Evolutionary conservation across 2,113 vertebrate species (phyloP), one percentile per base, ranked within the genome.

Genomic region (Lagopus muta): DNA sequence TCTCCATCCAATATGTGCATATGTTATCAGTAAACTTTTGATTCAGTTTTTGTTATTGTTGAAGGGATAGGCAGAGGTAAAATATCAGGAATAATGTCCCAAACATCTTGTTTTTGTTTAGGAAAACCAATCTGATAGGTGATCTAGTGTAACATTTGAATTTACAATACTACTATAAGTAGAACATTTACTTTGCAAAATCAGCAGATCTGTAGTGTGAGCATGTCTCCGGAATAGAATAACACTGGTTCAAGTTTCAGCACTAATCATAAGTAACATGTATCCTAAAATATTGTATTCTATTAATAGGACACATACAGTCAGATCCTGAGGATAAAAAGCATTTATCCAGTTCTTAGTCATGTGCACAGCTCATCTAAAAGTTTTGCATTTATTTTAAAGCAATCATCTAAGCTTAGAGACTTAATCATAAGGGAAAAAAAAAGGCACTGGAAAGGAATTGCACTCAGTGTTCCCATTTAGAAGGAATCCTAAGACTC

Each of bases 21-120:
- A 52, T 4, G 42, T 34, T 72, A 32, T 40, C n/a, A 62, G 22
- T 32, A 36, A 67, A 32, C 1, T 55, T 93, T 78, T 3, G 19
- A 52, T 75, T 84, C 36, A 10, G 11, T 40, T 58, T 90, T 22
- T 55, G 76, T 5, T 34, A 10, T 20, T 45, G 8, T n/a, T 89
- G 11, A 13, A n/a, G 50, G 43, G 2, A 20, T 18, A 79, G 30
- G 19, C 1, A 27, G 6, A 6, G 5, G 1, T 6, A 2, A 36
- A 60, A 13, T 28, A 5, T 82, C 11, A 80, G 32, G 21, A 73
- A 8, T 24, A 70, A 22, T n/a, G 32, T 28, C 3, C 6, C 58
- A 10, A 6, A 5, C 3, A 50, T 40, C 7, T 27, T 77, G 2
- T 3, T 82, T 84, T 67, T 65, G 11, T 70, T 9, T 80, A 73